These are phyloP conservation scores for Dicentrarchus labrax DNA, from an alignment of 2,113 vertebrate genomes.

Conservation along the genomic window DNA sequence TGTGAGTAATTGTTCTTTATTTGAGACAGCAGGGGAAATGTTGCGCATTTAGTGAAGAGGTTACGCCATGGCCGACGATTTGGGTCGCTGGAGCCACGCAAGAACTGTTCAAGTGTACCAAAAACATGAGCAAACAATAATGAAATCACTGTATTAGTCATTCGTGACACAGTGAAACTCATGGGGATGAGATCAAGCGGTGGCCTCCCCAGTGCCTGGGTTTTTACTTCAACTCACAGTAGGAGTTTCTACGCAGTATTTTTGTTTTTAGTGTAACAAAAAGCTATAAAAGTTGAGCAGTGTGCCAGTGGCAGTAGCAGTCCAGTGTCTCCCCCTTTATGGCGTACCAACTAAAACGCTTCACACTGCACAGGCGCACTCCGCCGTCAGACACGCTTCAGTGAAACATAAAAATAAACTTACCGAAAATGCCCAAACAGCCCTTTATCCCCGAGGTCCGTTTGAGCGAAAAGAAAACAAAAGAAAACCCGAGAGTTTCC, in stretches of 20 bases:
- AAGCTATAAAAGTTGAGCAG: slow-evolving; percentile 64
- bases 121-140: slow-evolving; percentile 51
- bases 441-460: slow-evolving; percentile 27
- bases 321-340: slow-evolving; percentile 72
- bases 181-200: slow-evolving; percentile 22
- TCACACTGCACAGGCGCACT: slow-evolving; percentile 82
- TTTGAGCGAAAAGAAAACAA: background rate
- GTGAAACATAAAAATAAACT: slow-evolving; percentile 82
- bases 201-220: background rate
- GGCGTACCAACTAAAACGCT: slow-evolving; percentile 82
- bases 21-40: slow-evolving; percentile 10
- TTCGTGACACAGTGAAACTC: slow-evolving; percentile 36
- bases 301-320: slow-evolving; percentile 62
- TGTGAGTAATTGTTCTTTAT: background rate
- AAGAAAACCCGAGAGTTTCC: background rate
- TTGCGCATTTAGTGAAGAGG: slow-evolving; percentile 40
- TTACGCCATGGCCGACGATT: slow-evolving; percentile 40
- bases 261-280: slow-evolving; percentile 9
- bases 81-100: slow-evolving; percentile 30
- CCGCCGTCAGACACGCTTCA: slow-evolving; percentile 77
- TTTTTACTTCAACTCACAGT: background rate
- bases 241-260: background rate
- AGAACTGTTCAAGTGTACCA: slow-evolving; percentile 33
- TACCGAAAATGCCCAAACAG: slow-evolving; percentile 71
- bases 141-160: slow-evolving; percentile 63